phyloP scores from a whole-genome alignment of 2,797 vertebrate genomes.

The Eulemur mongoz region DNA sequence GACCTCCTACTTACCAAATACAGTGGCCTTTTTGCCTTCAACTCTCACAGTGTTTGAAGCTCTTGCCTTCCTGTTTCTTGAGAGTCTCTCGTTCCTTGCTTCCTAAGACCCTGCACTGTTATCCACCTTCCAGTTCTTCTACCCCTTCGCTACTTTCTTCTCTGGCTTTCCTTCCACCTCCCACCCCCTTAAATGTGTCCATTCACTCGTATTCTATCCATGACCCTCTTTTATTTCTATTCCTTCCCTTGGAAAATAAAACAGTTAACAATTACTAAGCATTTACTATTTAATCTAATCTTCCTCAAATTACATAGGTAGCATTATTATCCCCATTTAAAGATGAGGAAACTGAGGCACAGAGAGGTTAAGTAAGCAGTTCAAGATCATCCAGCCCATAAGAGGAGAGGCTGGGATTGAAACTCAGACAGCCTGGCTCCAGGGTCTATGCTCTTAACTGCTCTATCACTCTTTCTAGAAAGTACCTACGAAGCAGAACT shows the following conservation, averaged over 20 bases:
- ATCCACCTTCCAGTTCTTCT: background rate
- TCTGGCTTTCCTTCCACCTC: background rate
- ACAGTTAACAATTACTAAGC: background rate
- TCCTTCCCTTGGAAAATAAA: background rate
- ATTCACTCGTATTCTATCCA: background rate
- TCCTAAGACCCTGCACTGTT: background rate
- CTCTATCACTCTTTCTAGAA: background rate
- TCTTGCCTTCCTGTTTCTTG: conserved; percentile 8
- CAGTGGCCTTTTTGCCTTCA: background rate
- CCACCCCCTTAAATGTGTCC: background rate
- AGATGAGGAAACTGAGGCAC: background rate
- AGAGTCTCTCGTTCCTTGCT: background rate
- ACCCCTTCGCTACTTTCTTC: background rate
- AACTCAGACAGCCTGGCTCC: background rate
- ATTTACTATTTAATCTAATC: conserved; percentile 29
- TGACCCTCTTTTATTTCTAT: background rate
- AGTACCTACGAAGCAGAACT: background rate
- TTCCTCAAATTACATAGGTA: background rate
- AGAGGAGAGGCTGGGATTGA: background rate
- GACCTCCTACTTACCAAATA: background rate
- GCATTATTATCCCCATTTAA: background rate
- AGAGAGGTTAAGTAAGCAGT: background rate
- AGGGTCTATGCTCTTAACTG: background rate
- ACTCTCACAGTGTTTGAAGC: background rate
- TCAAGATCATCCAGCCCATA: background rate